Evolutionary conservation across 2,797 vertebrate species (phyloP).

Genomic region (Gambusia yucatana): DNA sequence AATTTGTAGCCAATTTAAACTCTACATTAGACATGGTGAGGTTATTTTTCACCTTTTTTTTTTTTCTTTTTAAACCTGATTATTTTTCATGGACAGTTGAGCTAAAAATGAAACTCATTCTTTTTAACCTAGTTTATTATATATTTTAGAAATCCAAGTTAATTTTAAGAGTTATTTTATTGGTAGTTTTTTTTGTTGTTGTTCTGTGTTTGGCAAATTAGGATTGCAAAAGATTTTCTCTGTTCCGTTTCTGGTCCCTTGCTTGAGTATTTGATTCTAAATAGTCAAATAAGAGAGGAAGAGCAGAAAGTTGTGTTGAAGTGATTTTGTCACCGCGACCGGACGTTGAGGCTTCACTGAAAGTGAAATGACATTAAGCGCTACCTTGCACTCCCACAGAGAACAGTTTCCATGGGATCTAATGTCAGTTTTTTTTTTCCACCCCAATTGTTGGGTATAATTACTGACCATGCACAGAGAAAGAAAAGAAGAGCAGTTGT

Average conservation of each 20-base stretch:
- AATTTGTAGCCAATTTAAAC: not conserved
- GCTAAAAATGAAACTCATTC: not conserved
- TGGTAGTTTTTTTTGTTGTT: not conserved
- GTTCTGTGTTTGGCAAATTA: not conserved
- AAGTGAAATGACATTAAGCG: conserved; percentile 51
- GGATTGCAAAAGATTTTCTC: not conserved
- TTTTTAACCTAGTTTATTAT: not conserved
- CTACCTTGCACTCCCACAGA: conserved; percentile 6
- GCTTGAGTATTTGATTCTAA: not conserved
- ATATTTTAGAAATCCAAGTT: not conserved
- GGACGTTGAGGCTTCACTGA: conserved; percentile 18
- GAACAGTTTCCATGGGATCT: conserved; percentile 37
- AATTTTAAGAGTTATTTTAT: not conserved
- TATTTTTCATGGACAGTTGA: not conserved
- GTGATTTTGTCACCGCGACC: not conserved
- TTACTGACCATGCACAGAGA: conserved; percentile 60
- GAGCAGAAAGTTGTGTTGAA: not conserved
- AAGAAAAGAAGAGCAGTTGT: conserved; percentile 51
- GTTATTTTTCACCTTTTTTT: not conserved
- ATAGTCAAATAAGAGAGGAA: not conserved
- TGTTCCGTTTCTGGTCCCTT: not conserved
- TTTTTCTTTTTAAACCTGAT: not conserved
- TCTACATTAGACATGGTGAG: not conserved
- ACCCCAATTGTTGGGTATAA: conserved; percentile 64
- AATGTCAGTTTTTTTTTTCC: conserved; percentile 34